A percentile compares a stretch with the other conserved stretches of the same genome.
Evolutionary conservation across 2,797 vertebrate genomes (phyloP).

Genomic region (Chelon labrosus): DNA sequence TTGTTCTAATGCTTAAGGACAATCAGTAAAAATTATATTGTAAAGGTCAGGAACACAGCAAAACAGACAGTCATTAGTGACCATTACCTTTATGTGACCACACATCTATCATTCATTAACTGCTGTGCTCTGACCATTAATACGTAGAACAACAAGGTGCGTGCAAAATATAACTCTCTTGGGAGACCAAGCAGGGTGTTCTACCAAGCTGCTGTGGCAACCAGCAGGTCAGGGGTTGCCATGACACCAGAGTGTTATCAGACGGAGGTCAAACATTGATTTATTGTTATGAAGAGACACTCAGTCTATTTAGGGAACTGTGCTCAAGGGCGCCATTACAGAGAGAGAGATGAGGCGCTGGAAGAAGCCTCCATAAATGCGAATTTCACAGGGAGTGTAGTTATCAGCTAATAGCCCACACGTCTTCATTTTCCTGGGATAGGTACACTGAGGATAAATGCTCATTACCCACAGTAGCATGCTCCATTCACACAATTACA

Average conservation of each 20-base stretch:
- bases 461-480: slow-evolving; percentile 38
- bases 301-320: slow-evolving; percentile 59
- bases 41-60: neutral
- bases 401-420: slow-evolving; percentile 57
- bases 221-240: slow-evolving; percentile 69
- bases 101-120: slow-evolving; percentile 78
- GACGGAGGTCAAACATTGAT: slow-evolving; percentile 68
- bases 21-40: neutral
- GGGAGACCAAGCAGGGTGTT: slow-evolving; percentile 60
- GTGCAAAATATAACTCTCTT: slow-evolving; percentile 87
- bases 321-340: slow-evolving; percentile 66
- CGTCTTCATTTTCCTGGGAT: slow-evolving; percentile 56
- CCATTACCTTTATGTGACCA: slow-evolving; percentile 22
- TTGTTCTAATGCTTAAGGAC: neutral
- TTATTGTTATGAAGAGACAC: slow-evolving; percentile 59
- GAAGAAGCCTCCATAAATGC: slow-evolving; percentile 55
- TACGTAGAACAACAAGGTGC: slow-evolving; percentile 89
- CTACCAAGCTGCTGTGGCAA: slow-evolving; percentile 66
- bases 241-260: slow-evolving; percentile 59
- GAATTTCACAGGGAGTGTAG: slow-evolving; percentile 54
- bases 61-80: slow-evolving; percentile 19
- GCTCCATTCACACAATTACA: slow-evolving; percentile 40
- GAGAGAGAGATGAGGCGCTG: slow-evolving; percentile 64
- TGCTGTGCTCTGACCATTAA: slow-evolving; percentile 66
- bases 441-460: slow-evolving; percentile 55